These are phyloP conservation scores for Hyalella azteca DNA, from an alignment of 2,888 invertebrate species.

Conservation along the genomic window DNA sequence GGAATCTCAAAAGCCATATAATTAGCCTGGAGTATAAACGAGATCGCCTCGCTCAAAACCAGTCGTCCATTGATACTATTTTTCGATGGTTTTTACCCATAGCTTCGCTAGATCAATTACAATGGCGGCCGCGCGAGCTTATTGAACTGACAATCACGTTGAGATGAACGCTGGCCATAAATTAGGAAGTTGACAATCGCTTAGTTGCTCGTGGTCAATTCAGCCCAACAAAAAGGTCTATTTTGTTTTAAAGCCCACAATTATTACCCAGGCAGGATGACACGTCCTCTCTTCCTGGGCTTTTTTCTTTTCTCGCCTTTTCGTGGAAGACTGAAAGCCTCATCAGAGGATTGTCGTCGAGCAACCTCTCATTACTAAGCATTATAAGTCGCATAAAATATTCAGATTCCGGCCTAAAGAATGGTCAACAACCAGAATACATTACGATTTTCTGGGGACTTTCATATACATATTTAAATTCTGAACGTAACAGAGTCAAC, in stretches of 20 bases:
- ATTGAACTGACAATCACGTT: constrained; percentile 33
- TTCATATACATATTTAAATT: too few species aligned
- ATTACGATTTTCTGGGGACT: too few species aligned
- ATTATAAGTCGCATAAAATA: not conserved
- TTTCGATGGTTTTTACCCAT: constrained; percentile 7
- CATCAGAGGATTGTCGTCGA: not conserved
- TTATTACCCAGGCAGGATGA: constrained; percentile 4
- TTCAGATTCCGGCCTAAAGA: not conserved
- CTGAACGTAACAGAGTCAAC: too few species aligned
- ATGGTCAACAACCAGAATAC: too few species aligned
- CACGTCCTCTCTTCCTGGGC: constrained; percentile 10
- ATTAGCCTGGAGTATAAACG: constrained; percentile 29
- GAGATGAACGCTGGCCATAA: constrained; percentile 20
- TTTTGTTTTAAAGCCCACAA: constrained; percentile 27
- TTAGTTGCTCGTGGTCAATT: constrained; percentile 35
- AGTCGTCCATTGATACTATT: constrained; percentile 32
- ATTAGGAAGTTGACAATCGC: constrained; percentile 26
- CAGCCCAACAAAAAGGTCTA: constrained; percentile 28
- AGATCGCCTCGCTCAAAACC: constrained; percentile 23
- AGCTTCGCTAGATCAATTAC: constrained; percentile 30
- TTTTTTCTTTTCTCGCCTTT: not conserved
- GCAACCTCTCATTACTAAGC: not conserved
- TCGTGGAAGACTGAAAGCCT: not conserved
- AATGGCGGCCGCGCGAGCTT: constrained; percentile 30
- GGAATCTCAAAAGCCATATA: constrained; percentile 21